phyloP scores from a whole-genome alignment of 2,113 vertebrate species.

The Poeciliopsis retropinna region DNA sequence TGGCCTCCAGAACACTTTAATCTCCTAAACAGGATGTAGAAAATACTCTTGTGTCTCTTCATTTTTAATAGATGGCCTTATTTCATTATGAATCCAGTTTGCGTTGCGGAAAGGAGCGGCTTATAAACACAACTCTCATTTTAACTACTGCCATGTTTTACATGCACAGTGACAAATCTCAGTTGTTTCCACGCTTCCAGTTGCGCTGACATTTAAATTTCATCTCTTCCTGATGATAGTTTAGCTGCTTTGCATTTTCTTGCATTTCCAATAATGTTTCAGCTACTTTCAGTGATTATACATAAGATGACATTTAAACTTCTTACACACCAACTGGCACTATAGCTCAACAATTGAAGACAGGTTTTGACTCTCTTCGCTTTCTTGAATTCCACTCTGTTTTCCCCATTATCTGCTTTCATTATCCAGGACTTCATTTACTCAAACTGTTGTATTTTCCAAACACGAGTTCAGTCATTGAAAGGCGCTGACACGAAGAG shows the following conservation, averaged over 20 bases:
- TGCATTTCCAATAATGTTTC: not conserved
- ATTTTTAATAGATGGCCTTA: not conserved
- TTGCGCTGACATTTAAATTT: not conserved
- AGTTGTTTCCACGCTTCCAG: not conserved
- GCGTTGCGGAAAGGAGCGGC: not conserved
- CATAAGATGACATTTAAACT: not conserved
- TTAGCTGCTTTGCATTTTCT: not conserved
- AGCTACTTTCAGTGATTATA: not conserved
- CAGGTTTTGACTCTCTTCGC: not conserved
- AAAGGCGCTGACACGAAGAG: no score
- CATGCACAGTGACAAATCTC: not conserved
- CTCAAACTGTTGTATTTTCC: not conserved
- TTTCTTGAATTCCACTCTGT: not conserved
- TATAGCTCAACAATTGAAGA: no score
- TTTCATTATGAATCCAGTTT: not conserved
- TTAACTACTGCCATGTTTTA: not conserved
- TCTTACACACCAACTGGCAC: not conserved
- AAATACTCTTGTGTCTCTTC: not conserved
- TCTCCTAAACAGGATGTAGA: not conserved
- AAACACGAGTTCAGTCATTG: not conserved
- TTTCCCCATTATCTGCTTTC: not conserved
- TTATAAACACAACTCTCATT: not conserved
- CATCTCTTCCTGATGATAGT: not conserved
- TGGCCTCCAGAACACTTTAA: slow-evolving; percentile 4
- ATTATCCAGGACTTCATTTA: not conserved